Percentiles rank a stretch among this genome's conserved stretches.
phyloP scores from a whole-genome alignment of 2,113 vertebrate genomes.

The Percopsis transmontana region DNA sequence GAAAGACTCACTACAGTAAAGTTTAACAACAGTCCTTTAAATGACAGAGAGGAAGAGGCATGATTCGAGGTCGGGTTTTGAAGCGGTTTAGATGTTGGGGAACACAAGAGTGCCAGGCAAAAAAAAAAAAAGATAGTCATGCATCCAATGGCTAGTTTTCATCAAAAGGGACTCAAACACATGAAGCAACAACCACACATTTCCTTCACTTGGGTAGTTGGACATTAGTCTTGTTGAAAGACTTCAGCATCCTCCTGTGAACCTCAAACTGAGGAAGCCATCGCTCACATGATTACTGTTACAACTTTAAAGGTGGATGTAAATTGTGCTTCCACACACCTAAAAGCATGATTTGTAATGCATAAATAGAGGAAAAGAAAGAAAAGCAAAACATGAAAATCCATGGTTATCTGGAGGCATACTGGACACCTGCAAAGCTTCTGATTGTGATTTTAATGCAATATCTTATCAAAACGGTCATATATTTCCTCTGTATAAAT shows the following conservation, averaged over 20 bases:
- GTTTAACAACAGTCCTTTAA: constrained; percentile 78
- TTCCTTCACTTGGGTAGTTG: constrained; percentile 33
- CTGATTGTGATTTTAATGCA: constrained; percentile 77
- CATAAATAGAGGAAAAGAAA: constrained; percentile 46
- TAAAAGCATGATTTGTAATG: constrained; percentile 50
- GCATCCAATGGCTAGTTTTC: constrained; percentile 62
- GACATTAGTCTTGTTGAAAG: constrained; percentile 22
- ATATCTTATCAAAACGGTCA: constrained; percentile 73
- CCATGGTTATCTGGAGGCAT: constrained; percentile 65
- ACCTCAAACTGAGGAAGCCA: constrained; percentile 39
- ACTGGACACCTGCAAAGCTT: constrained; percentile 64
- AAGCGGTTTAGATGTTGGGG: constrained; percentile 27
- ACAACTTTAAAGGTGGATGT: constrained; percentile 43
- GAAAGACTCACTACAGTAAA: constrained; percentile 82
- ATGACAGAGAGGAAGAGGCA: constrained; percentile 69
- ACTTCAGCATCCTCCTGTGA: constrained; percentile 21
- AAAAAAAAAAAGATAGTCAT: constrained; percentile 72
- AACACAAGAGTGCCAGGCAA: constrained; percentile 28
- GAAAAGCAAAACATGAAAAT: constrained; percentile 68
- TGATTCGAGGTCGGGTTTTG: constrained; percentile 64
- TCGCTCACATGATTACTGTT: constrained; percentile 33
- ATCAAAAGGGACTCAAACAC: constrained; percentile 42
- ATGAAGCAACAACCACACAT: constrained; percentile 46
- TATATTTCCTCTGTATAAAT: constrained; percentile 77
- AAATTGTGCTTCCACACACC: constrained; percentile 71